Evolutionary conservation across 2,797 vertebrate species (phyloP).

Genomic region (Chiroxiphia lanceolata): DNA sequence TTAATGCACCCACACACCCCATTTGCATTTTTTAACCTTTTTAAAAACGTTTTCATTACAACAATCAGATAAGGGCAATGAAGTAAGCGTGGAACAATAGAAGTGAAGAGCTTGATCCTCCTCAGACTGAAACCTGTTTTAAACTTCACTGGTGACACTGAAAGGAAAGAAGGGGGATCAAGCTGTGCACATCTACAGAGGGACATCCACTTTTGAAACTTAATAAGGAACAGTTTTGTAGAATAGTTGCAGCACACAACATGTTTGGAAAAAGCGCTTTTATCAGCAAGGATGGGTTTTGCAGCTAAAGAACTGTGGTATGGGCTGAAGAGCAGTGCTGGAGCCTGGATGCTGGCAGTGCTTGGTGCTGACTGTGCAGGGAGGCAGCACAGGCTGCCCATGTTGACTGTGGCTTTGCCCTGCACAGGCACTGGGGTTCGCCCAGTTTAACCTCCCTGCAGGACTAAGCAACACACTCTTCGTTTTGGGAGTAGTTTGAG

Average conservation of each 20-base stretch:
- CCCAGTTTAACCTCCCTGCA: neutral
- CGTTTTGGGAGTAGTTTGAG: neutral
- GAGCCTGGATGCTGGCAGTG: neutral
- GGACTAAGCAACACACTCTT: neutral
- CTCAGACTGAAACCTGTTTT: neutral
- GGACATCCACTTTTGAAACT: neutral
- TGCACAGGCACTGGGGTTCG: neutral
- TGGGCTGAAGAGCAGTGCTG: neutral
- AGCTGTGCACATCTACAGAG: neutral
- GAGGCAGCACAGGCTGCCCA: accelerated
- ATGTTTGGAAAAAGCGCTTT: neutral
- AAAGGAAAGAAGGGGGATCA: neutral
- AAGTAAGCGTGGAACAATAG: slow-evolving; percentile 50
- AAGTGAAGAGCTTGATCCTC: slow-evolving; percentile 25
- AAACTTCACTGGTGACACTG: neutral
- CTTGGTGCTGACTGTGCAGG: neutral
- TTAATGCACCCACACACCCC: slow-evolving; percentile 69
- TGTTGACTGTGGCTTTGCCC: neutral
- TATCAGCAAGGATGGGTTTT: neutral
- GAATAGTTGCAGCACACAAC: neutral
- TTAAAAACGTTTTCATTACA: slow-evolving; percentile 45
- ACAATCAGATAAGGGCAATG: slow-evolving; percentile 39
- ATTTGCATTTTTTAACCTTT: slow-evolving; percentile 75
- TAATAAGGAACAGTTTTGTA: neutral
- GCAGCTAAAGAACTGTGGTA: neutral